These are phyloP conservation scores for Heterodera filipjevi DNA, from an alignment of 2,888 invertebrate species.

Conservation along the genomic window DNA sequence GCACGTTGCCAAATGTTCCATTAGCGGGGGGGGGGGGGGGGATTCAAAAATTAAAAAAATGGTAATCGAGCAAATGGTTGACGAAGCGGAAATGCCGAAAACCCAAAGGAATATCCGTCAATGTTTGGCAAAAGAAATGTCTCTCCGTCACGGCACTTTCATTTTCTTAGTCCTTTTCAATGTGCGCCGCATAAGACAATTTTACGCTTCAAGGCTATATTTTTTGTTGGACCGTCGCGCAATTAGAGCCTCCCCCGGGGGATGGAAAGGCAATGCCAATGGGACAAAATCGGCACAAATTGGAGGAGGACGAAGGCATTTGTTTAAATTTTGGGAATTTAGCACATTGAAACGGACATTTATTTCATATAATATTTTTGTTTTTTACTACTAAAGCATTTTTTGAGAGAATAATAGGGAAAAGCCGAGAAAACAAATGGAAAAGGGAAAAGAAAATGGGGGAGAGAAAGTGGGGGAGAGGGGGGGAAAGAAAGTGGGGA, in stretches of 20 bases:
- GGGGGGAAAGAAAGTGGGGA: neutral
- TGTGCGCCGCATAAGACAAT: no score
- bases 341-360: no score
- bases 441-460: neutral
- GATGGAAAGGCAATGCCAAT: no score
- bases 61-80: no score
- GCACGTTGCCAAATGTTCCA: constrained; percentile 51
- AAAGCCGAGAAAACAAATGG: neutral
- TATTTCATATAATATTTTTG: no score
- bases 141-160: neutral
- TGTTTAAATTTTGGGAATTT: no score
- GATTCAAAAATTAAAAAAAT: no score
- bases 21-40: no score
- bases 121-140: no score
- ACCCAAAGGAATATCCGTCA: no score
- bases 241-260: neutral
- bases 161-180: neutral
- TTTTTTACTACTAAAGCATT: neutral
- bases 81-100: no score
- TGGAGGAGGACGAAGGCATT: neutral
- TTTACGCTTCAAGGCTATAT: neutral
- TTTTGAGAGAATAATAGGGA: neutral
- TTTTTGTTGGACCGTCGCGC: neutral
- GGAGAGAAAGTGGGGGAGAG: neutral
- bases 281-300: neutral